phyloP scores from a whole-genome alignment of 2,888 invertebrate species.

The Myathropa florea region DNA sequence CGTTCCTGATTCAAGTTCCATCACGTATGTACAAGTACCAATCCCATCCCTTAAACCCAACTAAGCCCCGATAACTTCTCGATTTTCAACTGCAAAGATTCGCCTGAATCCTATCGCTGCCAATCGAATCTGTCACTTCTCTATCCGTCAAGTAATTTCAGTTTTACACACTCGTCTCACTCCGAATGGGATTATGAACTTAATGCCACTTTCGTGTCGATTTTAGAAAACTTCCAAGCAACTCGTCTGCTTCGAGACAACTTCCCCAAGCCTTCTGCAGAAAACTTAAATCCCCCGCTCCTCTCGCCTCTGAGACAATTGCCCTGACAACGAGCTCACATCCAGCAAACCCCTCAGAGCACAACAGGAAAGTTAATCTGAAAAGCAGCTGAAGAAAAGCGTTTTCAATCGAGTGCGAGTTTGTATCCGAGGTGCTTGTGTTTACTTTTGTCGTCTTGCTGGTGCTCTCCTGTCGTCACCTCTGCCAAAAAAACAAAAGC shows the following conservation, averaged over 20 bases:
- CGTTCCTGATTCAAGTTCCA: too few species aligned
- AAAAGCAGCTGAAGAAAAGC: neutral
- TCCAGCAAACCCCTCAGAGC: neutral
- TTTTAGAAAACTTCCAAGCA: neutral
- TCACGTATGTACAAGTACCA: too few species aligned
- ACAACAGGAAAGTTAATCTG: constrained; percentile 7
- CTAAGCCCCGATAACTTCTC: neutral
- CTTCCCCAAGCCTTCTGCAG: too few species aligned
- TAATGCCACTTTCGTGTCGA: neutral
- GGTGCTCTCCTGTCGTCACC: neutral
- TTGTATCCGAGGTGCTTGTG: constrained; percentile 9
- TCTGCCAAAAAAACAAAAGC: constrained; percentile 19
- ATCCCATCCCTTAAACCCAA: too few species aligned
- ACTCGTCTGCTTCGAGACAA: too few species aligned
- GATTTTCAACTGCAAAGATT: neutral
- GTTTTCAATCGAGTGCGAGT: constrained; percentile 6
- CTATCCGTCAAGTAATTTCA: too few species aligned
- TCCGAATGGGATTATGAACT: neutral
- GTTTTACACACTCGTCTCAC: neutral
- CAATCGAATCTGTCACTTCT: neutral
- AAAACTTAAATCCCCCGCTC: neutral
- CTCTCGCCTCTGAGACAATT: neutral
- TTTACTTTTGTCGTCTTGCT: neutral
- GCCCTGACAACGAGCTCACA: neutral
- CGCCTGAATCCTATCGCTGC: neutral